Conservation (phyloP, 2,888 invertebrate genomes). For the Crioceris asparagi region DNA sequence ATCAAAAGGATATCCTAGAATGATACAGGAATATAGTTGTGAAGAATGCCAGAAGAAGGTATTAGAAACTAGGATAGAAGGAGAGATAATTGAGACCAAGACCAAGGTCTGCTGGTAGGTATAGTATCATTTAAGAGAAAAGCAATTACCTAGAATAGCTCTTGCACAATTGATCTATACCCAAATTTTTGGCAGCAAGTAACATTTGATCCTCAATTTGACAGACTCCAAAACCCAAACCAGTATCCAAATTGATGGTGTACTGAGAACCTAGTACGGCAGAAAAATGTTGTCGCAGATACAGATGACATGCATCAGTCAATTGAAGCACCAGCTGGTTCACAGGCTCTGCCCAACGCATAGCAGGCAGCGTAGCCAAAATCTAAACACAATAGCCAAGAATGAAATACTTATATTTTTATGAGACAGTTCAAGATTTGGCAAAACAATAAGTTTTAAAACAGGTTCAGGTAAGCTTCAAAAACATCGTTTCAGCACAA, state of each 20-base stretch:
- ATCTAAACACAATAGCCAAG: slow-evolving; percentile 32
- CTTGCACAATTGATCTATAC: slow-evolving; percentile 73
- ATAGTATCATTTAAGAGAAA: too few species aligned
- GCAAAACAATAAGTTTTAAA: background rate
- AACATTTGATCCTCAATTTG: slow-evolving; percentile 70
- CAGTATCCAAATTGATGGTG: slow-evolving; percentile 50
- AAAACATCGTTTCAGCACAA: background rate
- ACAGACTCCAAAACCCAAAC: slow-evolving; percentile 62
- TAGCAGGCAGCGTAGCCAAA: slow-evolving; percentile 60
- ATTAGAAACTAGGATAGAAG: too few species aligned
- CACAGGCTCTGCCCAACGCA: slow-evolving; percentile 75
- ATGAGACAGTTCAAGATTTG: background rate
- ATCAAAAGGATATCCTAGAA: too few species aligned
- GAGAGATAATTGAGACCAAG: too few species aligned
- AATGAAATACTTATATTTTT: background rate
- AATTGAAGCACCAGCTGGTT: slow-evolving; percentile 69
- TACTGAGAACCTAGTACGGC: slow-evolving; percentile 49
- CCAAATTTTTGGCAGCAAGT: slow-evolving; percentile 65
- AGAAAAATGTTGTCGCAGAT: slow-evolving; percentile 66
- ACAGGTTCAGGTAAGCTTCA: background rate
- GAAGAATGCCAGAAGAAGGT: too few species aligned
- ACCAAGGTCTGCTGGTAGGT: too few species aligned
- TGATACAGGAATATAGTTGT: too few species aligned
- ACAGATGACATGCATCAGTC: slow-evolving; percentile 69
- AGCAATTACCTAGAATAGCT: slow-evolving; percentile 46